A percentile compares a stretch with the other conserved stretches of the same genome.
Conservation (phyloP, 2,888 invertebrate species). For the Trichogramma dendrolimi region DNA sequence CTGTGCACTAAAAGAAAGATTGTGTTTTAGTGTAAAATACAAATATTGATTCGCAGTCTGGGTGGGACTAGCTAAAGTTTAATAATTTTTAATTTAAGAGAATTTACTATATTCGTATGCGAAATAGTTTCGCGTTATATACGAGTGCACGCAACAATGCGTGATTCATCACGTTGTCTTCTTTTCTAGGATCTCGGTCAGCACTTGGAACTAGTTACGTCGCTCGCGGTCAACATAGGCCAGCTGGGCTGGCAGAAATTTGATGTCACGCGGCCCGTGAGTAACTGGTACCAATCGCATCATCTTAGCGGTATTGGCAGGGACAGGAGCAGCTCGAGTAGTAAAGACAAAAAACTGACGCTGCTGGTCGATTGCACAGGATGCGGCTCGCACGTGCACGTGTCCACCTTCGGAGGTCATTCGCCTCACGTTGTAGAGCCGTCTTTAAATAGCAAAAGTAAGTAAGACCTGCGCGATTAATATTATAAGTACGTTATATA, state of each 20-base stretch:
- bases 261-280: constrained; percentile 75
- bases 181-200: constrained; percentile 45
- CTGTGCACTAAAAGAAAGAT: no score
- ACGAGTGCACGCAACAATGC: no score
- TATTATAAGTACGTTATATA: no score
- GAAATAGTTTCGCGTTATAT: no score
- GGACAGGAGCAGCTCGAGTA: neutral
- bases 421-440: constrained; percentile 48
- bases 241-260: constrained; percentile 82
- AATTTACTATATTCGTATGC: no score
- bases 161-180: no score
- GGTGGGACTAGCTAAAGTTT: no score
- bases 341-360: constrained; percentile 61
- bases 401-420: constrained; percentile 54
- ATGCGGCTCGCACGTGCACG: constrained; percentile 67
- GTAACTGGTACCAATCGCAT: constrained; percentile 63
- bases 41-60: no score
- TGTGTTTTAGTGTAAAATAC: no score
- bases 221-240: constrained; percentile 57
- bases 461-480: neutral
- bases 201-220: constrained; percentile 48
- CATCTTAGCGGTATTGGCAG: constrained; percentile 22
- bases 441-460: constrained; percentile 47
- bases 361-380: constrained; percentile 82
- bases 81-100: no score